phyloP scores from a whole-genome alignment of 1,140 invertebrate genomes.

The Hylyphantes graminicola region DNA sequence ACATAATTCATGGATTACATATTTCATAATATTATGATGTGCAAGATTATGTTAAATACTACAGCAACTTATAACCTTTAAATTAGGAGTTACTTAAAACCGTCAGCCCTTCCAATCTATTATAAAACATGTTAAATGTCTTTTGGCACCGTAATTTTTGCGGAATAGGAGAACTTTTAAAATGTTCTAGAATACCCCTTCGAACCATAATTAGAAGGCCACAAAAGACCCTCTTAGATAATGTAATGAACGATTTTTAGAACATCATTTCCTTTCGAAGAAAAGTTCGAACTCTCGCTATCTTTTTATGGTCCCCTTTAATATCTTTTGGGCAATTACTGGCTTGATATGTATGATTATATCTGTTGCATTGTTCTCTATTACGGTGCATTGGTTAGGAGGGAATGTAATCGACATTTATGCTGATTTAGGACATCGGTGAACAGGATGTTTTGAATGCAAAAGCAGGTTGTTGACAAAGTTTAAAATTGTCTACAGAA shows the following conservation, averaged over 20 bases:
- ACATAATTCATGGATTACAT: no score
- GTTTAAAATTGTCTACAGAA: no score
- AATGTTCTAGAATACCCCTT: constrained; percentile 13
- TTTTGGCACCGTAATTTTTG: constrained; percentile 26
- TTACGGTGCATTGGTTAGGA: background rate
- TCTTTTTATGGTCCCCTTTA: constrained; percentile 24
- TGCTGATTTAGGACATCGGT: no score
- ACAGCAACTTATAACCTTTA: no score
- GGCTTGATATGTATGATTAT: constrained; percentile 34
- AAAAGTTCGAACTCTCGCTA: constrained; percentile 14
- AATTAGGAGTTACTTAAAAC: no score
- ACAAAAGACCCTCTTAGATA: constrained; percentile 33
- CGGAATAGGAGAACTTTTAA: constrained; percentile 28
- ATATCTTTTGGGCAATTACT: constrained; percentile 37
- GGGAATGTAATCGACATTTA: no score
- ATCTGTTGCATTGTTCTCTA: constrained; percentile 52
- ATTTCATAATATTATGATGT: no score
- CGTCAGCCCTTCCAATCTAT: no score
- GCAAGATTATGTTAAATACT: no score
- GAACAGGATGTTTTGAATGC: no score
- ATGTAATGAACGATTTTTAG: constrained; percentile 46
- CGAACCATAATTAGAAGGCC: constrained; percentile 46
- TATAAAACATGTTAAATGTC: constrained; percentile 11
- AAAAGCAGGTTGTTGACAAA: no score
- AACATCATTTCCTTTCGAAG: constrained; percentile 29